These are phyloP conservation scores for Pyrgus malvae DNA, from an alignment of 2,888 invertebrate genomes.

Conservation along the genomic window DNA sequence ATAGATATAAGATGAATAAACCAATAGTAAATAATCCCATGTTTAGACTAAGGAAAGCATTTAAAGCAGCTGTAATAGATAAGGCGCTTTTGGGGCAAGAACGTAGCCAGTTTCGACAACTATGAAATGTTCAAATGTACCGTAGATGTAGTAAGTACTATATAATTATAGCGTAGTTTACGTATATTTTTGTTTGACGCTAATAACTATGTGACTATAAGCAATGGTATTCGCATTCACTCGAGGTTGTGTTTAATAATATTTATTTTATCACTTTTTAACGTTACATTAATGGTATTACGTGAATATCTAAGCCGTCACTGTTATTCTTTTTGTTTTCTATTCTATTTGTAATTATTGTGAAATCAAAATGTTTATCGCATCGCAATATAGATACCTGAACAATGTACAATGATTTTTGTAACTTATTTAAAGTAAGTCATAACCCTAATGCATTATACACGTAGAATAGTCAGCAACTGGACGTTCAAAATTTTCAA, in stretches of 20 bases:
- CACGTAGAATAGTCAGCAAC: conserved; percentile 27
- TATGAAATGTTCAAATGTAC: conserved; percentile 31
- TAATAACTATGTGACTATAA: conserved; percentile 12
- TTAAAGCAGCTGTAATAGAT: background rate
- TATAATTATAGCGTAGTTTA: conserved; percentile 34
- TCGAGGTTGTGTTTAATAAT: conserved; percentile 66
- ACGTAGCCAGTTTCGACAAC: conserved; percentile 3
- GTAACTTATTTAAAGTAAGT: conserved; percentile 44
- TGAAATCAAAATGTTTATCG: conserved; percentile 51
- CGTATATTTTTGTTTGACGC: conserved; percentile 33
- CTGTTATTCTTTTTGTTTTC: conserved; percentile 2
- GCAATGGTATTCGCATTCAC: conserved; percentile 53
- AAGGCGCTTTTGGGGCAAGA: background rate
- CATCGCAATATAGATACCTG: conserved; percentile 63
- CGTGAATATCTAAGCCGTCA: conserved; percentile 5
- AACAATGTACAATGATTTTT: conserved; percentile 62
- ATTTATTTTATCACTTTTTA: conserved; percentile 33
- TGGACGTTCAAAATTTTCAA: conserved; percentile 19
- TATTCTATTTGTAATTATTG: conserved; percentile 31
- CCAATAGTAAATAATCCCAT: background rate
- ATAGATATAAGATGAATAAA: background rate
- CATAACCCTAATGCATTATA: conserved; percentile 33
- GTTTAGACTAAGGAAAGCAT: background rate
- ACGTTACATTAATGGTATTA: too few species aligned
- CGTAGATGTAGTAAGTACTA: conserved; percentile 14